These are phyloP conservation scores for Branchipolynoe longqiensis DNA, from an alignment of 2,888 invertebrate genomes.

Conservation along the genomic window DNA sequence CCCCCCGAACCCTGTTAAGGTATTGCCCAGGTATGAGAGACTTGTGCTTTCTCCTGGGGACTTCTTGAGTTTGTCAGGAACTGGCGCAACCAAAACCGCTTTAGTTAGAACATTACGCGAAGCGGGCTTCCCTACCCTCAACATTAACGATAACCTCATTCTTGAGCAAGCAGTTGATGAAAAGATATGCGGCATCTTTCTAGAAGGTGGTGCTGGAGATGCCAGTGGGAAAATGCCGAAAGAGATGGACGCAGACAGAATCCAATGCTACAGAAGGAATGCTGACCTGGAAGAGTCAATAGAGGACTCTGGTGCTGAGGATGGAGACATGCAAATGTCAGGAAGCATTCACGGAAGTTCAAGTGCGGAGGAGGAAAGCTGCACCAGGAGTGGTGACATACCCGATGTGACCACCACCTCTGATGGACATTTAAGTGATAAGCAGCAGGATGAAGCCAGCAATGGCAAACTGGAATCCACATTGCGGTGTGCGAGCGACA, in stretches of 20 bases:
- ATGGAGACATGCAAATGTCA: too few species aligned
- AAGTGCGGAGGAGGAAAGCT: too few species aligned
- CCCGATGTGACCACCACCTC: too few species aligned
- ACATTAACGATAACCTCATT: background rate
- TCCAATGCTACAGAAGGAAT: too few species aligned
- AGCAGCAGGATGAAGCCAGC: too few species aligned
- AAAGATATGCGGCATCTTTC: background rate
- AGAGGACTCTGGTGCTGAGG: too few species aligned
- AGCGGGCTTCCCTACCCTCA: background rate
- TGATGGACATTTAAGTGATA: too few species aligned
- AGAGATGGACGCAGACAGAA: background rate
- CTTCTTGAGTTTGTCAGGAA: background rate
- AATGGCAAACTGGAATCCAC: too few species aligned
- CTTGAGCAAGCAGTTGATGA: slow-evolving; percentile 3
- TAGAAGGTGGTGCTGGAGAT: background rate
- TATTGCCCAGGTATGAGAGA: background rate
- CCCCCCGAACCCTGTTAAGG: background rate
- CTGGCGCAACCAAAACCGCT: background rate
- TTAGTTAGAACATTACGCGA: background rate
- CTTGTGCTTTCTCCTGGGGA: background rate
- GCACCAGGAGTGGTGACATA: too few species aligned
- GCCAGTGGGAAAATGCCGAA: background rate
- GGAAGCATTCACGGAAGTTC: too few species aligned
- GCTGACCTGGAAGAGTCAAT: too few species aligned
- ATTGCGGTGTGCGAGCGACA: too few species aligned